A percentile compares a stretch with the other conserved stretches of the same genome.
phyloP scores from a whole-genome alignment of 2,888 invertebrate genomes.

The Stomorhina lunata region DNA sequence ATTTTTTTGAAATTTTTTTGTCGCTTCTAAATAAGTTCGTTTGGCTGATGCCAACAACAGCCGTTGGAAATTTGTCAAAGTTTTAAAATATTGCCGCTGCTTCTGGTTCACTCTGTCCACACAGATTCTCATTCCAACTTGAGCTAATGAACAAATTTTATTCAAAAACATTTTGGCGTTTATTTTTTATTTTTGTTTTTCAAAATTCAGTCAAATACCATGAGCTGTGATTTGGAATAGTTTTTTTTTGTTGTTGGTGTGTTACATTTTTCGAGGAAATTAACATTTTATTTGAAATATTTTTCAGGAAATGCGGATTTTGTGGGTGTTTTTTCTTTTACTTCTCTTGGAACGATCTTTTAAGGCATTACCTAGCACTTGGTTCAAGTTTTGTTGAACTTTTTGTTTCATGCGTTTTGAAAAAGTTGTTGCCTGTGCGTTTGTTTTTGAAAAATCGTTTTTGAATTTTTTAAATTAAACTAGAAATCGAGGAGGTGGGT shows the following conservation, averaged over 20 bases:
- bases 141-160: slow-evolving; percentile 27
- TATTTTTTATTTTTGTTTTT: slow-evolving; percentile 21
- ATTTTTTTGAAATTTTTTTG: slow-evolving; percentile 12
- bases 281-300: slow-evolving; percentile 56
- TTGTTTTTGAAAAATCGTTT: not conserved
- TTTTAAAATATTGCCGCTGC: slow-evolving; percentile 47
- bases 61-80: slow-evolving; percentile 65
- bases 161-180: slow-evolving; percentile 1
- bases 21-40: slow-evolving; percentile 16
- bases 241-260: slow-evolving; percentile 21
- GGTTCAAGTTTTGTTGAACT: slow-evolving; percentile 23
- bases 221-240: slow-evolving; percentile 44
- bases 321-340: slow-evolving; percentile 40
- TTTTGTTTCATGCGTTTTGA: slow-evolving; percentile 7
- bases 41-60: slow-evolving; percentile 62
- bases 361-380: slow-evolving; percentile 1
- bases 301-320: slow-evolving; percentile 63
- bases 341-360: not conserved
- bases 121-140: slow-evolving; percentile 51
- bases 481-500: not conserved
- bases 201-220: slow-evolving; percentile 14
- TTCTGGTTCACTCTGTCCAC: no score
- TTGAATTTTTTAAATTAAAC: not conserved
- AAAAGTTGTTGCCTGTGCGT: not conserved
- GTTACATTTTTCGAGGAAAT: slow-evolving; percentile 51